Conservation (phyloP, 2,888 invertebrate genomes). For the Lycophotia porphyrea region DNA sequence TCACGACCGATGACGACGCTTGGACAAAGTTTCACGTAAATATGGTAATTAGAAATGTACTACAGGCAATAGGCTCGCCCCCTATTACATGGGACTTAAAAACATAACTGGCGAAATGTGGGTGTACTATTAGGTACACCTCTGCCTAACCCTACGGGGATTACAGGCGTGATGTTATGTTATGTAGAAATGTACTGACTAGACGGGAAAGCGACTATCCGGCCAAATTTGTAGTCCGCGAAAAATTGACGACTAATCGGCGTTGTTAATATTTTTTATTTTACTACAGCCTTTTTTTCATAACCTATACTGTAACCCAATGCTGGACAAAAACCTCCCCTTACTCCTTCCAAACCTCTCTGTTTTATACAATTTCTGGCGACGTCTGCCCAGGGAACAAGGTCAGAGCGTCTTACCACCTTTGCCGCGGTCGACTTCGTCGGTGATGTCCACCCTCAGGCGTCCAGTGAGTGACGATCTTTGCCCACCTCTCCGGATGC, state of each 20-base stretch:
- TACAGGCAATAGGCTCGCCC: too few species aligned
- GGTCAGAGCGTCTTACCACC: background rate
- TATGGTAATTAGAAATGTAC: background rate
- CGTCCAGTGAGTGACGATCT: background rate
- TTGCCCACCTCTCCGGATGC: background rate
- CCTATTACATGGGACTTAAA: too few species aligned
- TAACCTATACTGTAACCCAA: background rate
- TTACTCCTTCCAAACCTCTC: background rate
- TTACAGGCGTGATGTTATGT: too few species aligned
- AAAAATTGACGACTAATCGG: background rate
- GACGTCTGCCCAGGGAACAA: background rate
- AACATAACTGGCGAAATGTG: too few species aligned
- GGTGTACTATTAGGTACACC: too few species aligned
- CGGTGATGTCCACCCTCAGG: background rate
- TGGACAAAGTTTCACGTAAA: background rate
- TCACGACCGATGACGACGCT: background rate
- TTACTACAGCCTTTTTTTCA: background rate
- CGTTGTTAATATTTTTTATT: background rate
- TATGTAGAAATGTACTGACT: background rate
- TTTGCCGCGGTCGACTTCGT: background rate
- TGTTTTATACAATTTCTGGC: background rate
- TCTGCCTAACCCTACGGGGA: too few species aligned
- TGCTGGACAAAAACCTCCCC: background rate
- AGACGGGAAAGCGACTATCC: background rate
- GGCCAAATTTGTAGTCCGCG: background rate